phyloP scores from a whole-genome alignment of 2,797 vertebrate genomes.

The Anableps anableps region DNA sequence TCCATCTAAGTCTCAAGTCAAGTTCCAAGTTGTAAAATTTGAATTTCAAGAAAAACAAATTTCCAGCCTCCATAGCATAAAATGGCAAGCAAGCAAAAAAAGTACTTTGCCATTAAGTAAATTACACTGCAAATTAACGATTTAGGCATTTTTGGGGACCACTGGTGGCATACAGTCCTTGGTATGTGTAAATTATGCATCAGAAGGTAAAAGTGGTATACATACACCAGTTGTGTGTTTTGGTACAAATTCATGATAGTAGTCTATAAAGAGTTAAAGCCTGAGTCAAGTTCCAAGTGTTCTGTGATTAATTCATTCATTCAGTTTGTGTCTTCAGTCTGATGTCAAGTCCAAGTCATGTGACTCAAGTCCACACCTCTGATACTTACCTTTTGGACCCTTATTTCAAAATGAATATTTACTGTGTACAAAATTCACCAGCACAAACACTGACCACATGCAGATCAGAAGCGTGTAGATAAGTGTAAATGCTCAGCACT shows the following conservation, averaged over 20 bases:
- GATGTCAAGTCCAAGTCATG: not conserved
- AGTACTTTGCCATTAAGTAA: not conserved
- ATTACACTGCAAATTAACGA: not conserved
- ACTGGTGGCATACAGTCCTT: not conserved
- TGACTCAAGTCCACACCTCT: not conserved
- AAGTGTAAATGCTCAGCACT: conserved; percentile 59
- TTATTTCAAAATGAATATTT: not conserved
- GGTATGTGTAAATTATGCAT: not conserved
- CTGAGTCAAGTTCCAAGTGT: not conserved
- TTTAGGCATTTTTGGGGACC: not conserved
- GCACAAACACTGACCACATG: conserved; percentile 58
- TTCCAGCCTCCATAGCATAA: not conserved
- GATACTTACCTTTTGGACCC: conserved; percentile 13
- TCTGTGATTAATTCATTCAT: not conserved
- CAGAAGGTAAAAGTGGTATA: not conserved
- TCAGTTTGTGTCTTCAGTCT: not conserved
- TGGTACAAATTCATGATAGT: not conserved
- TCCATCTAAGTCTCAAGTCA: not conserved
- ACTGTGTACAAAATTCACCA: conserved; percentile 6
- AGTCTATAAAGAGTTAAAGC: not conserved
- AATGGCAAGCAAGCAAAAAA: not conserved
- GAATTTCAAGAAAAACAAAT: not conserved
- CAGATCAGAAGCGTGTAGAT: conserved; percentile 66
- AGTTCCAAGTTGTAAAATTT: not conserved
- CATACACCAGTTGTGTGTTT: not conserved